Evolutionary conservation across 2,797 vertebrate species (phyloP).

Genomic region (Hoplostethus atlanticus): DNA sequence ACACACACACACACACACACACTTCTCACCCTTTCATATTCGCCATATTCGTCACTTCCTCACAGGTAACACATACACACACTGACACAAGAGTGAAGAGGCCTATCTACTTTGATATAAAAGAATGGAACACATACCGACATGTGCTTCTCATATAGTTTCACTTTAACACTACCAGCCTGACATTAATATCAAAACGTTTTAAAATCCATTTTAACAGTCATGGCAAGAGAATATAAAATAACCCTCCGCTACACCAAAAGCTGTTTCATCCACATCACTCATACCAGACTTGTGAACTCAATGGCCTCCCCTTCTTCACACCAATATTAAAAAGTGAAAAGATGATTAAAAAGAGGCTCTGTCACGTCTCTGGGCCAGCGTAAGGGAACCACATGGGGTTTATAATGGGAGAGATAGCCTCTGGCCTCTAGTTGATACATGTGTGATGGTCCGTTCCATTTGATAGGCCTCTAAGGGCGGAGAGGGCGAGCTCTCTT

Average conservation of each 20-base stretch:
- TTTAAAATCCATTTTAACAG: conserved; percentile 28
- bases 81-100: background rate
- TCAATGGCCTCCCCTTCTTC: conserved; percentile 21
- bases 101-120: conserved; percentile 18
- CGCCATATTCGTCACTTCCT: background rate
- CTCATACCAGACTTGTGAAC: conserved; percentile 16
- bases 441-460: conserved; percentile 30
- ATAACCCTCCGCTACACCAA: conserved; percentile 9
- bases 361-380: conserved; percentile 12
- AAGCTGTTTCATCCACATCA: conserved; percentile 27
- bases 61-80: conserved; percentile 9
- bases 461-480: conserved; percentile 25
- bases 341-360: conserved; percentile 42
- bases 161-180: conserved; percentile 20
- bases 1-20: background rate
- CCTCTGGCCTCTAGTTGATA: conserved; percentile 37
- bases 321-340: conserved; percentile 40
- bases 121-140: conserved; percentile 28
- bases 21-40: background rate
- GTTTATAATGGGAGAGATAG: conserved; percentile 38
- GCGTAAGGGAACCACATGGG: conserved; percentile 49
- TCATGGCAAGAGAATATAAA: conserved; percentile 36
- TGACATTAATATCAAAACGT: conserved; percentile 37
- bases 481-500: conserved; percentile 23
- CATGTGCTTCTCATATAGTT: conserved; percentile 32